Conservation (phyloP, 2,888 invertebrate genomes). For the Mactromeris polynyma region DNA sequence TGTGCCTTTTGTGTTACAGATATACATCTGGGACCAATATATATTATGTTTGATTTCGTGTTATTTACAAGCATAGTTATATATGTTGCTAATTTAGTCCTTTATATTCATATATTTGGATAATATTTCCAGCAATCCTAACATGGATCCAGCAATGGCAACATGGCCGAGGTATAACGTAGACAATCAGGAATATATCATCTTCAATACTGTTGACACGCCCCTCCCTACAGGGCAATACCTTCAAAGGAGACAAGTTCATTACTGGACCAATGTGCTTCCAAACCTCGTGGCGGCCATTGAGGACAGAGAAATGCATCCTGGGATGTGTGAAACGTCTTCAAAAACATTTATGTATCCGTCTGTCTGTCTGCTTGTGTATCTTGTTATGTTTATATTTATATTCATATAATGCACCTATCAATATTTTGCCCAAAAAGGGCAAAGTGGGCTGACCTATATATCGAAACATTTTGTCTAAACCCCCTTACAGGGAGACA, state of each 20-base stretch:
- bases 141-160: not conserved
- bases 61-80: too few relatives aligned
- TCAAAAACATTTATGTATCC: not conserved
- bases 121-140: constrained; percentile 32
- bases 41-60: too few relatives aligned
- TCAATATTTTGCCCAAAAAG: too few relatives aligned
- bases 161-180: not conserved
- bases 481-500: too few relatives aligned
- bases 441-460: too few relatives aligned
- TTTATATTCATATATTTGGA: too few relatives aligned
- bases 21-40: too few relatives aligned
- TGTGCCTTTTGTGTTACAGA: too few relatives aligned
- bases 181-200: not conserved
- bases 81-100: too few relatives aligned
- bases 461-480: too few relatives aligned
- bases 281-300: not conserved
- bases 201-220: not conserved
- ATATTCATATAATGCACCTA: not conserved
- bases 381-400: not conserved
- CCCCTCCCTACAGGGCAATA: not conserved
- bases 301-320: not conserved
- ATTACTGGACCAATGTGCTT: constrained; percentile 14
- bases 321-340: not conserved
- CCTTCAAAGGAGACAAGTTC: not conserved
- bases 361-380: not conserved